Evolutionary conservation across 2,113 vertebrate genomes (phyloP), one percentile per base, ranked within the genome.

Genomic region (Glaucomys volans): DNA sequence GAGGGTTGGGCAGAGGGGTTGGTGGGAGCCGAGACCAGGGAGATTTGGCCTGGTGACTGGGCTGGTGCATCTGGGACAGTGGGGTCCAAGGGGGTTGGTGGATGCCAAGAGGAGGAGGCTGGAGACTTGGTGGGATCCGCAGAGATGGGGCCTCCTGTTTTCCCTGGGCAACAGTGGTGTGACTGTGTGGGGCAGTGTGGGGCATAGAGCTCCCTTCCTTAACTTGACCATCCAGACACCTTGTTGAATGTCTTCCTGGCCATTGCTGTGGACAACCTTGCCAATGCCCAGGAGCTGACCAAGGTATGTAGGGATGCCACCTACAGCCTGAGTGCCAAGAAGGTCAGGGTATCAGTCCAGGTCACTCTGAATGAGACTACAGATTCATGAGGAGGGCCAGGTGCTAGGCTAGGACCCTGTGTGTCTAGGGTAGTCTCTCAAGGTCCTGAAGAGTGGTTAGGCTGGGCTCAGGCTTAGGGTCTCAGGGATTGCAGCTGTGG

Each of bases 201-300:
- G 50, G 26, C 24, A 66, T 30, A 86, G 54, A 30, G 40, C 0
- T 28, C 62, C 47, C 74, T 98, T 98, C 99, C 99, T 99, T 95
- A 99, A 96, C 98, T 91, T 89, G 62, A 90, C 91, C 96, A 54
- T 97, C 90, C 98, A 99, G 99, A 99, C 52, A 99, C 99, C 0
- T 99, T 99, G 16, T 99, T 99, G 97, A 99, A 99, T 0, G 99
- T 99, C 93, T 99, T 99, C 98, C 96, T 99, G 99, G 99, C 99
- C 97, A 99, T 99, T 0, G 99, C 99, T 5, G 99, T 99, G 22
- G 99, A 99, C 98, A 99, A 99, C 91, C 99, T 99, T 4, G 99
- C 99, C 66, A 99, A 99, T 0, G 99, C 99, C 69, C 99, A 99
- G 97, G 99, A 99, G 95, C 98, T 99, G 84, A 99, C 99, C 75